Base-by-base conservation (phyloP, 2,113 vertebrate genomes). In the Corythaixoides concolor region DNA sequence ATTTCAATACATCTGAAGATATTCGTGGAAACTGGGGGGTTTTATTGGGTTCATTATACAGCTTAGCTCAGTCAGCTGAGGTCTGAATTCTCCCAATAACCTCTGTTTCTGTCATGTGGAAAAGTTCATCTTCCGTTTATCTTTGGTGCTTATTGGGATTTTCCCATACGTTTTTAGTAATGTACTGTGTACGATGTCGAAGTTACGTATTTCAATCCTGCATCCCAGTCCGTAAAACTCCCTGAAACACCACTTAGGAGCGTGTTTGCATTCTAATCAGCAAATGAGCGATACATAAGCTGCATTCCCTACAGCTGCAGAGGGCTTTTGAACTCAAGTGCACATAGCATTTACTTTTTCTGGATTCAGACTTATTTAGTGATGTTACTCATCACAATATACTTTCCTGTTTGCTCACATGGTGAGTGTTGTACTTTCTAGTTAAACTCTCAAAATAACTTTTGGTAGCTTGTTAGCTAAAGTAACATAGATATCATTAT, bases 261-360 rank as follows among this genome's bases (percentile, higher is more conserved):
- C 1, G 16, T 33, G 17, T 79, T 67, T 55, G n/a, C 59, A 11
- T 84, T 78, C 60, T 24, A 6, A 19, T 35, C 21, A 21, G 68
- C 17, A 62, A 58, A 43, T 2, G 16, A 69, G 68, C 0, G 0
- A 7, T 67, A 11, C 1, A 1, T 37, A 0, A 8, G 13, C 52
- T 56, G 63, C 14, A 0, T 37, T 64, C n/a, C 69, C 85, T 53
- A 4, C 1, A 5, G 62, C 75, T 76, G 69, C 49, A 66, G 62
- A 6, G 74, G 3, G 32, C 8, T 79, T 70, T 16, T 33, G 45
- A 69, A 56, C 78, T 41, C 32, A 8, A 30, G 60, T 16, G 45
- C 47, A 35, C 0, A 2, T 6, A 66, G 85, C 55, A 9, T 76
- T 83, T 20, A 19, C 43, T 72, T 85, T 11, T 37, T 43, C 64